phyloP scores from a whole-genome alignment of 1,140 invertebrate genomes.

The Zaprionus nigranus region DNA sequence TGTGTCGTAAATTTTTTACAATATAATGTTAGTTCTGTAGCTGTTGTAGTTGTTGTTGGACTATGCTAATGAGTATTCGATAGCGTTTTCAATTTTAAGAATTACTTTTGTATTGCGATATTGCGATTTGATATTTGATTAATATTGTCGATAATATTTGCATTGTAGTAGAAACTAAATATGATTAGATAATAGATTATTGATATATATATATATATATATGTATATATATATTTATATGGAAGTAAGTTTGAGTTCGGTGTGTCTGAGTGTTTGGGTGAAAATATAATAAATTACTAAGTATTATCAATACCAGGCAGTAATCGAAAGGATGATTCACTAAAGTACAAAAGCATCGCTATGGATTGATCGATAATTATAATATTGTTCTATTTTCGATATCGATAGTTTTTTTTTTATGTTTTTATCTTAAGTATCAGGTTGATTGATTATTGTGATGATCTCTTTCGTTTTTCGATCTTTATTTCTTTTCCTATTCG shows the following conservation, averaged over 20 bases:
- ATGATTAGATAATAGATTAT: conserved; percentile 62
- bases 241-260: conserved; percentile 34
- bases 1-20: conserved; percentile 33
- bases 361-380: conserved; percentile 29
- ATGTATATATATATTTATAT: conserved; percentile 33
- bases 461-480: conserved; percentile 36
- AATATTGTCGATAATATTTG: conserved; percentile 19
- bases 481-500: conserved; percentile 51
- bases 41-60: conserved; percentile 44
- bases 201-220: conserved; percentile 45
- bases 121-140: background rate
- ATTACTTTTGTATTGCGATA: conserved; percentile 38
- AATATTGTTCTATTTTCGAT: conserved; percentile 20
- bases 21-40: conserved; percentile 35
- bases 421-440: conserved; percentile 40
- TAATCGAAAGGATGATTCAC: conserved; percentile 79
- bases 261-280: conserved; percentile 31
- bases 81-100: conserved; percentile 61
- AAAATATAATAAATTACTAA: conserved; percentile 60
- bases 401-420: conserved; percentile 22
- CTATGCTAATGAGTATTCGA: conserved; percentile 68
- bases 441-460: conserved; percentile 30
- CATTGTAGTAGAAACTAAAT: conserved; percentile 68
- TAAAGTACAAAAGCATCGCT: conserved; percentile 76
- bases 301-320: conserved; percentile 73